phyloP scores from a whole-genome alignment of 2,888 invertebrate genomes.

The Aelia acuminata region DNA sequence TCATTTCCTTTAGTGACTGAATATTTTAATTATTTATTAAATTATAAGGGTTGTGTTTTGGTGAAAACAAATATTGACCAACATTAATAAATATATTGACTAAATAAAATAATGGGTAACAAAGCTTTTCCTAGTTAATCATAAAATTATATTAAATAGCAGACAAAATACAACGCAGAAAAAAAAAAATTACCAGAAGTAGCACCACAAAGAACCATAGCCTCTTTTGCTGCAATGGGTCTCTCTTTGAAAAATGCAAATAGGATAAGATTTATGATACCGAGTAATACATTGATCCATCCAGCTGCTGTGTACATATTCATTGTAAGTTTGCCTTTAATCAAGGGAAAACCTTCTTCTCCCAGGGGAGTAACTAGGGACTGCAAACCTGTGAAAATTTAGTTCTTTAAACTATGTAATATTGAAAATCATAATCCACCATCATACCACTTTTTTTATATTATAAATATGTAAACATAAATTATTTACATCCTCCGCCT shows the following conservation, averaged over 20 bases:
- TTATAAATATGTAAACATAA: too few relatives aligned
- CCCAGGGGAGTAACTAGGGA: slow-evolving; percentile 85
- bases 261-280: slow-evolving; percentile 81
- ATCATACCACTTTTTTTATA: too few relatives aligned
- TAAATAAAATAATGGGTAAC: too few relatives aligned
- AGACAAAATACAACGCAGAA: neutral
- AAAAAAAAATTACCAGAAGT: slow-evolving; percentile 71
- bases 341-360: slow-evolving; percentile 74
- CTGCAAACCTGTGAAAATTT: slow-evolving; percentile 75
- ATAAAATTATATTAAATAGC: neutral
- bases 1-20: too few relatives aligned
- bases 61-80: too few relatives aligned
- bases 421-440: neutral
- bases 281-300: slow-evolving; percentile 86
- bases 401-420: neutral
- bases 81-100: too few relatives aligned
- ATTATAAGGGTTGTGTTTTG: too few relatives aligned
- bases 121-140: neutral
- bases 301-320: slow-evolving; percentile 92
- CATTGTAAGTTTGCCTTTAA: slow-evolving; percentile 74
- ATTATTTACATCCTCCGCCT: too few relatives aligned
- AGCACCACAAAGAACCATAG: slow-evolving; percentile 82
- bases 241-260: slow-evolving; percentile 83
- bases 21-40: too few relatives aligned
- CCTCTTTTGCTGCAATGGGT: slow-evolving; percentile 84